Conservation (phyloP, 2,888 invertebrate species). For the Charanyca ferruginea region DNA sequence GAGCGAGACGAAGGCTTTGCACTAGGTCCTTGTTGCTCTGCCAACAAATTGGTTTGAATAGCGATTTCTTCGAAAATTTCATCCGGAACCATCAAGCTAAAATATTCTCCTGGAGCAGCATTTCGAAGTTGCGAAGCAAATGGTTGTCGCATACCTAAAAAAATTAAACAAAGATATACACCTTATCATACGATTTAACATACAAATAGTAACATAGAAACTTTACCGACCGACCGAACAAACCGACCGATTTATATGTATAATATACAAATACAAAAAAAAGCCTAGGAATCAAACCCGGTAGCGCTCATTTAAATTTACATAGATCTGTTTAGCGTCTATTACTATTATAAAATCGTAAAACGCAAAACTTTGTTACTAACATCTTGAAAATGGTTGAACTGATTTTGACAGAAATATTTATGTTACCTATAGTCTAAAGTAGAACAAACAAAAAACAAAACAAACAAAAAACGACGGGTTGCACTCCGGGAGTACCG, state of each 20-base stretch:
- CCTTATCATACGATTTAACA: constrained; percentile 1
- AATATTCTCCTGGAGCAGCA: background rate
- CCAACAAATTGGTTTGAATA: background rate
- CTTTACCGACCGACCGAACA: constrained; percentile 13
- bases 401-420: constrained; percentile 11
- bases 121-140: background rate
- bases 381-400: constrained; percentile 14
- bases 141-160: too few relatives aligned
- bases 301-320: too few relatives aligned
- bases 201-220: constrained; percentile 12
- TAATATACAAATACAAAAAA: constrained; percentile 13
- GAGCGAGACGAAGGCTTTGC: background rate
- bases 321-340: constrained; percentile 10
- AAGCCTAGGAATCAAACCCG: constrained; percentile 9
- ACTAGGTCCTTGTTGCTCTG: background rate
- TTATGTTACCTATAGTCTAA: constrained; percentile 14
- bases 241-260: constrained; percentile 10
- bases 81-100: background rate
- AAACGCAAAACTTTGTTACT: constrained; percentile 14
- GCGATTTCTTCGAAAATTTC: background rate
- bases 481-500: too few relatives aligned
- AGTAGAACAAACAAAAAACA: too few relatives aligned
- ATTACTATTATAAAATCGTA: constrained; percentile 13
- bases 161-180: too few relatives aligned
- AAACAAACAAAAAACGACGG: too few relatives aligned